Evolutionary conservation across 2,797 vertebrate genomes (phyloP), one percentile per base, ranked within the genome.

Genomic region (Lepilemur septentrionalis): DNA sequence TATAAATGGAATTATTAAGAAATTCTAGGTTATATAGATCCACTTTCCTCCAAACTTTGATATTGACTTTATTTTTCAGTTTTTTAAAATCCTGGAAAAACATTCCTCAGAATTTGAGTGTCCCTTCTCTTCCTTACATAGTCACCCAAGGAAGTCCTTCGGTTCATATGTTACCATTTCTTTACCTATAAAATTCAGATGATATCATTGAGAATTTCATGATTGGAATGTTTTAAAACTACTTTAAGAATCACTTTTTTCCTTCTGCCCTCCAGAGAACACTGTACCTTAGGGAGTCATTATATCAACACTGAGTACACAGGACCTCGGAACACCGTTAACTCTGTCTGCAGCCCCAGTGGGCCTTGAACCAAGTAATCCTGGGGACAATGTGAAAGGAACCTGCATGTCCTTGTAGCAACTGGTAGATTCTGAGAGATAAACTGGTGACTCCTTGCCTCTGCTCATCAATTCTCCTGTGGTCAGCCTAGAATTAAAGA

Each of bases 121-220:
- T 30, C 1, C 12, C 14, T 78, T 88, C 55, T 67, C 41, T 78
- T 75, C 57, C 25, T 75, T 89, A 59, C 22, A 52, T 70, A 1
- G 50, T 84, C 38, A 72, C 11, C 22, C 20, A 73, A 80, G 46
- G 94, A 52, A 96, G 48, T 67, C 46, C 18, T 70, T 92, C 85
- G 55, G 75, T 86, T 73, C 59, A 67, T 87, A 55, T 11, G 46
- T 28, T 89, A 79, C 67, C 38, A 78, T 92, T 89, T 73, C 55
- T 78, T 92, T 61, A 57, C 73, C 94, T 79, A 20, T 65, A 93
- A 85, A 91, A 41, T 75, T 84, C 63, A 93, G 67, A 65, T 91
- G 61, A 35, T 55, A 48, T 89, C n/a, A 32, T 59, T 89, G 79
- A 79, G 25, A 78, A 93, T 79, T 73, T 89, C n/a, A 43, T 65